Conservation (phyloP, 2,797 vertebrate species). For the Apogon hyalosoma region DNA sequence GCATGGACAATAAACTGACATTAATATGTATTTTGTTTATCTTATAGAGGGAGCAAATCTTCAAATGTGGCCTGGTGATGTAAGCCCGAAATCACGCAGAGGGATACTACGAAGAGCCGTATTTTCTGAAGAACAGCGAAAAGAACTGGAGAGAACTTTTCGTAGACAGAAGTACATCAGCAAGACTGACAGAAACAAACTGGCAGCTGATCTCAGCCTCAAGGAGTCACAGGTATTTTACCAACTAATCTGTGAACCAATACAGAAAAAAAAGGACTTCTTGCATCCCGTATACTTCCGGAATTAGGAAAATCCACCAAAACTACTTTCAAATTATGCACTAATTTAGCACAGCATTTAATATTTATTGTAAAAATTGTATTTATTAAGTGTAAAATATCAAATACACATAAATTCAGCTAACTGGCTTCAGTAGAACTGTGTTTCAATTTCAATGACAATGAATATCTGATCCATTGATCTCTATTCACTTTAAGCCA, state of each 20-base stretch:
- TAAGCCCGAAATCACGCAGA: slow-evolving; percentile 88
- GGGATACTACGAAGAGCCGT: slow-evolving; percentile 96
- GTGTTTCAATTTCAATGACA: too few relatives aligned
- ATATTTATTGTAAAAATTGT: too few relatives aligned
- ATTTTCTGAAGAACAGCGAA: slow-evolving; percentile 96
- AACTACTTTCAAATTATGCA: too few relatives aligned
- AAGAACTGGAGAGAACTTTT: slow-evolving; percentile 95
- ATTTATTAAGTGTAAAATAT: too few relatives aligned
- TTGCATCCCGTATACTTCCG: too few relatives aligned
- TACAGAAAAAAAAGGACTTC: not conserved
- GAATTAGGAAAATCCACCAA: too few relatives aligned
- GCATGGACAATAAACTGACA: not conserved
- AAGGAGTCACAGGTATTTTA: slow-evolving; percentile 94
- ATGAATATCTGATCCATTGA: too few relatives aligned
- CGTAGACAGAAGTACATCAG: slow-evolving; percentile 98
- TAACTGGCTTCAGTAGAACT: too few relatives aligned
- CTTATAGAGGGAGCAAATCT: slow-evolving; percentile 76
- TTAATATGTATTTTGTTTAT: slow-evolving; percentile 5
- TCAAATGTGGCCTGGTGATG: slow-evolving; percentile 87
- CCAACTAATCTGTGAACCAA: not conserved
- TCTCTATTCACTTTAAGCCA: too few relatives aligned
- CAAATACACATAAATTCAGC: too few relatives aligned
- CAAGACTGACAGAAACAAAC: slow-evolving; percentile 94
- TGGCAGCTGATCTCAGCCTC: slow-evolving; percentile 91
- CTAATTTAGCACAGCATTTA: too few relatives aligned